These are phyloP conservation scores for Cyclopterus lumpus DNA, from an alignment of 2,797 vertebrate genomes.

Conservation along the genomic window DNA sequence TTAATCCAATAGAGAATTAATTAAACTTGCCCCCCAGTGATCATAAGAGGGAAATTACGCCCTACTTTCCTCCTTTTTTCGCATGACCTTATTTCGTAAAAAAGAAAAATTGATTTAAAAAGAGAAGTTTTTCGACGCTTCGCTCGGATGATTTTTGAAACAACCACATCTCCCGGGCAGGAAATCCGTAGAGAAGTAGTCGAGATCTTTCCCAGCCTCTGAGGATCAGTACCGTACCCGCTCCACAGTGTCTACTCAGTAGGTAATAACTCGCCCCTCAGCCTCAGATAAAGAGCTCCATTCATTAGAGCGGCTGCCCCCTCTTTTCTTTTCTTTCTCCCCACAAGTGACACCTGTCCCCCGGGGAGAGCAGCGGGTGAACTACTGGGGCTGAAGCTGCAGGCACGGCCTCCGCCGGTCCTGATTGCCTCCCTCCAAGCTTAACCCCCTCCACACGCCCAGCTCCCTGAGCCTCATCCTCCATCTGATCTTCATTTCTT, in stretches of 20 bases:
- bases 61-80: constrained; percentile 11
- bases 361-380: constrained; percentile 55
- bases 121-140: constrained; percentile 21
- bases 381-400: constrained; percentile 57
- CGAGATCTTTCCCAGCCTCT: constrained; percentile 66
- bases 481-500: constrained; percentile 53
- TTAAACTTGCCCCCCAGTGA: constrained; percentile 12
- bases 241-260: constrained; percentile 66
- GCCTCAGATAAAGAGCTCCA: constrained; percentile 75
- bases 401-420: constrained; percentile 43
- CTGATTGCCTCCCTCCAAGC: constrained; percentile 63
- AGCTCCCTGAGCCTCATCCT: constrained; percentile 31
- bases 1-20: constrained; percentile 2
- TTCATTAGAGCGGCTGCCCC: constrained; percentile 77
- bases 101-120: constrained; percentile 1
- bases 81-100: constrained; percentile 19
- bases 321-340: constrained; percentile 40
- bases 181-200: constrained; percentile 30
- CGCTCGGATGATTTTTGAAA: constrained; percentile 31
- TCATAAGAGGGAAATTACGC: not conserved
- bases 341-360: constrained; percentile 70
- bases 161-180: constrained; percentile 27
- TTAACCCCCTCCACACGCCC: constrained; percentile 26
- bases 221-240: constrained; percentile 48
- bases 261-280: constrained; percentile 75